Evolutionary conservation across 2,888 invertebrate genomes (phyloP).

Genomic region (Opisthograptis luteolata): DNA sequence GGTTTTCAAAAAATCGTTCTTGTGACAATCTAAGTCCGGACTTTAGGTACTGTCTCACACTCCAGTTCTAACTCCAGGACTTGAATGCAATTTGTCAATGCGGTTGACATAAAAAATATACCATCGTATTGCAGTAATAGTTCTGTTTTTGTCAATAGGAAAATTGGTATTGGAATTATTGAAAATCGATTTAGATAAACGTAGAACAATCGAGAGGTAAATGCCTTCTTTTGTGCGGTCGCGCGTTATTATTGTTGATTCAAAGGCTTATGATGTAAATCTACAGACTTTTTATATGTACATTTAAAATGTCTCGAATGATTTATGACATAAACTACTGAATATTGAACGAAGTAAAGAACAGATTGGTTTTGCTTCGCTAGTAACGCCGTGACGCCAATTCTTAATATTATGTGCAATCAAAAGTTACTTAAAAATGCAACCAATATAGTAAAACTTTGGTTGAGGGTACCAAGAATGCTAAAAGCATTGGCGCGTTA

Average conservation of each 20-base stretch:
- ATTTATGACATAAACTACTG: no score
- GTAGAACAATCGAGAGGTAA: conserved; percentile 19
- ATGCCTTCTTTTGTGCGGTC: conserved; percentile 24
- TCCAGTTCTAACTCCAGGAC: background rate
- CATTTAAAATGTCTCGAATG: no score
- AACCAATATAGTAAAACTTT: no score
- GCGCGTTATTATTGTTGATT: conserved; percentile 15
- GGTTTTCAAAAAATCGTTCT: no score
- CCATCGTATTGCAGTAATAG: conserved; percentile 16
- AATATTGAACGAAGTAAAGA: no score
- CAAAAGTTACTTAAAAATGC: no score
- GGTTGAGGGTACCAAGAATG: no score
- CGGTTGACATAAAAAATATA: conserved; percentile 31
- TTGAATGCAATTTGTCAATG: conserved; percentile 37
- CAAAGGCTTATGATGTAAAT: conserved; percentile 2
- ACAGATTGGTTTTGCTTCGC: no score
- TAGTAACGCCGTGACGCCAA: no score
- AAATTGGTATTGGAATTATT: conserved; percentile 26
- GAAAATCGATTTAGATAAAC: conserved; percentile 37
- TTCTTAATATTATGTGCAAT: no score
- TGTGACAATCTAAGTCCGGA: background rate
- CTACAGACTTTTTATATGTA: no score
- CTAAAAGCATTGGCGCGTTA: no score
- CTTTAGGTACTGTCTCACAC: conserved; percentile 4
- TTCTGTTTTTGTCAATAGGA: conserved; percentile 26